Percentiles rank a stretch among this genome's conserved stretches.
phyloP scores from a whole-genome alignment of 1,140 invertebrate species.

The Pseudomyrmex cubaensis region DNA sequence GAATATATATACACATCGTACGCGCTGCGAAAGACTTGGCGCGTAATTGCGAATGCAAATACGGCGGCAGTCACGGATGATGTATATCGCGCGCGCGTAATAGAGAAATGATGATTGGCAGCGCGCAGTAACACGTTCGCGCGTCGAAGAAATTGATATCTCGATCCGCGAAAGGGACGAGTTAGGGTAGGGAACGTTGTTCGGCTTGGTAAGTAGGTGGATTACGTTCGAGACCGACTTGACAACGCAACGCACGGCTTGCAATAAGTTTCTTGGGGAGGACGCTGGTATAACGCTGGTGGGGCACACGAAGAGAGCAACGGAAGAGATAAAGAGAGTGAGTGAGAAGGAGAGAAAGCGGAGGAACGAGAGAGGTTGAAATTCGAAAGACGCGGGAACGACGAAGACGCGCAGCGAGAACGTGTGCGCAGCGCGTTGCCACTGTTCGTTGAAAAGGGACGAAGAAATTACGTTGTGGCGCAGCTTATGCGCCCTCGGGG shows the following conservation, averaged over 20 bases:
- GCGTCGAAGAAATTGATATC: constrained; percentile 68
- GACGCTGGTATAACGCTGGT: constrained; percentile 6
- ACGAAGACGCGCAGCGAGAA: constrained; percentile 39
- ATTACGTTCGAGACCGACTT: constrained; percentile 77
- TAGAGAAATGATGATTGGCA: constrained; percentile 61
- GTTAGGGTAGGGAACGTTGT: background rate
- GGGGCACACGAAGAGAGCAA: constrained; percentile 13
- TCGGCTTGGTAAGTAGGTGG: constrained; percentile 73
- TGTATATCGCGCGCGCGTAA: constrained; percentile 38
- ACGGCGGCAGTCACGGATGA: constrained; percentile 30
- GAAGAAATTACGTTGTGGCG: constrained; percentile 81
- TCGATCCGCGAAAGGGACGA: constrained; percentile 21
- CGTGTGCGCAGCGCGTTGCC: constrained; percentile 72
- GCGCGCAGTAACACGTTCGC: constrained; percentile 56
- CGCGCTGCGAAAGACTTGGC: background rate
- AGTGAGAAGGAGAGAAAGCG: constrained; percentile 41
- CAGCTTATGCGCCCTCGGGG: constrained; percentile 81
- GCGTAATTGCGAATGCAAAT: constrained; percentile 56
- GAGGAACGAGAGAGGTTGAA: constrained; percentile 20
- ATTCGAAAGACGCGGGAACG: constrained; percentile 25
- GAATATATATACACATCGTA: background rate
- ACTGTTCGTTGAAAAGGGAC: constrained; percentile 81
- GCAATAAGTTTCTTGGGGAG: constrained; percentile 64
- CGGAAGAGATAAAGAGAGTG: constrained; percentile 12
- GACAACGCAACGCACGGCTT: constrained; percentile 70